Evolutionary conservation across 2,797 vertebrate species (phyloP), one percentile per base, ranked within the genome.

Genomic region (Cephalopachus bancanus): DNA sequence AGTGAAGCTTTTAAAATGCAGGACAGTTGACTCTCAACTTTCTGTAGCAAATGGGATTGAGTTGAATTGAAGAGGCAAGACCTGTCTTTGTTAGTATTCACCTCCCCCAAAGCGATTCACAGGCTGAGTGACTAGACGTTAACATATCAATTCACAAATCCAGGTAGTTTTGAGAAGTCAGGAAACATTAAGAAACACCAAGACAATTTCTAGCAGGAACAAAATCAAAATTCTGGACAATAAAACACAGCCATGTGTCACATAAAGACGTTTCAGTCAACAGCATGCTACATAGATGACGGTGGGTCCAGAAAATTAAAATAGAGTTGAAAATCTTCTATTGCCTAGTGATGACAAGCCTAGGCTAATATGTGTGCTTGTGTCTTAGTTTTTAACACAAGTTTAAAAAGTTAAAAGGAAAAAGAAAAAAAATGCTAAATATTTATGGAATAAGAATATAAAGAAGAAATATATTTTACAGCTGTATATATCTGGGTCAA

Each of bases 1-100:
- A 76, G 57, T 14, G 69, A 57, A 89, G 6, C 24, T 67, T 88
- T 89, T 71, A 55, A 87, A 96, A 76, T 87, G 51, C 30, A 78
- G 7, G 89, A 11, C 64, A 60, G 49, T 91, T 37, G 83, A 69
- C n/a, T 90, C 59, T 79, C 24, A 72, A 62, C 3, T 89, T 57
- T 76, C 74, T 89, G 24, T 51, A 55, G 53, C 37, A 94, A 87
- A 76, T 69, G 30, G 17, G 72, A 76, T 65, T 87, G 76, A 49
- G 62, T 17, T 62, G 72, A 81, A 86, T 10, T 69, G 53, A 78
- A 69, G 22, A 93, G 49, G 11, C 24, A 72, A 26, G 69, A 89
- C 62, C 7, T 30, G 69, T 57, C 14, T 80, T 92, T 93, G 51
- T 57, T 51, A 53, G 19, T 57, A 22, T 89, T 89, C 24, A 55